Conservation (phyloP, 2,797 vertebrate genomes). For the Chromis chromis region DNA sequence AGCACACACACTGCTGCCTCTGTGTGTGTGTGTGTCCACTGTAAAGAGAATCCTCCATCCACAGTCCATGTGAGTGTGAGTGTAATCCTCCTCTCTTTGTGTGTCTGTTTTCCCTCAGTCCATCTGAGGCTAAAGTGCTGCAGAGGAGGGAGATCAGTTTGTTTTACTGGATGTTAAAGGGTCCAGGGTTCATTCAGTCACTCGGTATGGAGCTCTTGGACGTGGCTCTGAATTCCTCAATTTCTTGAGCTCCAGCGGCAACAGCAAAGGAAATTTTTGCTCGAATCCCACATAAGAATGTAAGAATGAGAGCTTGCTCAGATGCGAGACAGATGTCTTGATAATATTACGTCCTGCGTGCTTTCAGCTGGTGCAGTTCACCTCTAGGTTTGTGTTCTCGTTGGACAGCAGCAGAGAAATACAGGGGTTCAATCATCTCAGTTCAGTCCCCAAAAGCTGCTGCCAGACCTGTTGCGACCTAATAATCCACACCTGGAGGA, state of each 20-base stretch:
- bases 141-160: constrained; percentile 63
- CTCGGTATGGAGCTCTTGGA: constrained; percentile 29
- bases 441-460: constrained; percentile 27
- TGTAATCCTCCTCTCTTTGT: constrained; percentile 55
- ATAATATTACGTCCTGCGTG: constrained; percentile 30
- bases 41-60: constrained; percentile 26
- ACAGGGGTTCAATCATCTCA: constrained; percentile 28
- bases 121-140: constrained; percentile 80
- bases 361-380: constrained; percentile 38
- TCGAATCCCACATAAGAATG: constrained; percentile 33
- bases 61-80: constrained; percentile 31
- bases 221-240: constrained; percentile 33
- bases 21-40: constrained; percentile 20
- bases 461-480: constrained; percentile 11
- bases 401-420: constrained; percentile 39
- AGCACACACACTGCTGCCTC: constrained; percentile 33
- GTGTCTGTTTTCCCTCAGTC: constrained; percentile 65
- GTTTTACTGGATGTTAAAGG: constrained; percentile 21
- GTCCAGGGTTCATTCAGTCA: constrained; percentile 25
- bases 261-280: constrained; percentile 22
- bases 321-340: constrained; percentile 33
- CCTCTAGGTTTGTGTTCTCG: constrained; percentile 26
- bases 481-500: constrained; percentile 61
- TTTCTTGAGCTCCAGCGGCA: constrained; percentile 30
- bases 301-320: constrained; percentile 32